These are phyloP conservation scores for Natator depressus DNA, from an alignment of 2,113 vertebrate genomes.

Conservation along the genomic window DNA sequence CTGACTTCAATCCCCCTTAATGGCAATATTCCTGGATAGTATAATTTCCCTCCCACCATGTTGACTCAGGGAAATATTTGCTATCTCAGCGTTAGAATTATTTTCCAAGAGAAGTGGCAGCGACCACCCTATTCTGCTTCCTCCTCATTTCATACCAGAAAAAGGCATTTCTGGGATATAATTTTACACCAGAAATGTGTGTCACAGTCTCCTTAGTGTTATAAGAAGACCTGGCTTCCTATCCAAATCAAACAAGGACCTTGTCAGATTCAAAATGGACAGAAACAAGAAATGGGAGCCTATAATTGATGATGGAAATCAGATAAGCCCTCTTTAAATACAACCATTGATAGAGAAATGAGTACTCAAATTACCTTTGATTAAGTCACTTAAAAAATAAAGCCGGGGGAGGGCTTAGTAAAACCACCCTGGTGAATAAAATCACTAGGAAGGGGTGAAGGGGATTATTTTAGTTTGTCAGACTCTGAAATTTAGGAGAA, in stretches of 20 bases:
- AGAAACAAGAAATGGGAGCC: constrained; percentile 86
- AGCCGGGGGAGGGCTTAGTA: constrained; percentile 57
- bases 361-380: constrained; percentile 85
- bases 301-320: constrained; percentile 86
- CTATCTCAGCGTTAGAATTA: constrained; percentile 79
- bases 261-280: constrained; percentile 81
- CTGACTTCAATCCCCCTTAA: constrained; percentile 76
- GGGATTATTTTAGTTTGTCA: constrained; percentile 46
- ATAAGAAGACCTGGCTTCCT: constrained; percentile 80
- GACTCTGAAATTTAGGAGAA: constrained; percentile 48
- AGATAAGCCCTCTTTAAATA: constrained; percentile 85
- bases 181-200: constrained; percentile 83
- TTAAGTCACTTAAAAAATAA: constrained; percentile 85
- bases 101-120: constrained; percentile 83
- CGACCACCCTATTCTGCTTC: constrained; percentile 78
- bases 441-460: constrained; percentile 43
- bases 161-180: constrained; percentile 79
- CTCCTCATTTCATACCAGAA: constrained; percentile 67
- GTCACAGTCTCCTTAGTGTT: constrained; percentile 75
- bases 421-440: constrained; percentile 58
- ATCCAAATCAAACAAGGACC: constrained; percentile 79
- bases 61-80: constrained; percentile 79
- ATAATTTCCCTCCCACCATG: constrained; percentile 79
- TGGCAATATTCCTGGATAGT: constrained; percentile 70
- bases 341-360: constrained; percentile 84